A percentile compares a stretch with the other conserved stretches of the same genome.
Conservation (phyloP, 2,888 invertebrate species). For the Pristionchus mayeri region DNA sequence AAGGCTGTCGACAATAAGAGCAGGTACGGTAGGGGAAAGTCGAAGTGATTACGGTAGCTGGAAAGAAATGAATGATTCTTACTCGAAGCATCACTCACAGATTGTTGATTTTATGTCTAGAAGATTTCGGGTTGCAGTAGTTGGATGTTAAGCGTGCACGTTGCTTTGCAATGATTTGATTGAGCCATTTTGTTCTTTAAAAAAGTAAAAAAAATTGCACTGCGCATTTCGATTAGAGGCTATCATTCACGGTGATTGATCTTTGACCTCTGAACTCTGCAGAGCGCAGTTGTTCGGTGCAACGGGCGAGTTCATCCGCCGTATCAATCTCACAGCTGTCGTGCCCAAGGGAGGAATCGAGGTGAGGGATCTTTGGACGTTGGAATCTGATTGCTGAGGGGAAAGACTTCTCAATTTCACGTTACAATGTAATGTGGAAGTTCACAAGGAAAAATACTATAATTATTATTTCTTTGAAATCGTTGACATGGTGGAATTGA, state of each 20-base stretch:
- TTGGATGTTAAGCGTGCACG: too few species aligned
- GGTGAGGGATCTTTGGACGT: background rate
- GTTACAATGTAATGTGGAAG: too few species aligned
- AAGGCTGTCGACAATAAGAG: constrained; percentile 53
- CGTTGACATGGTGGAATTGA: too few species aligned
- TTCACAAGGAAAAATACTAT: too few species aligned
- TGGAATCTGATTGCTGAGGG: background rate
- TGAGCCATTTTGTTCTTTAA: too few species aligned
- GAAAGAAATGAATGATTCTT: too few species aligned
- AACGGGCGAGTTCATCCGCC: constrained; percentile 63
- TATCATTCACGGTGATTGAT: background rate
- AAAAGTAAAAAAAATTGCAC: too few species aligned
- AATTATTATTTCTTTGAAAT: too few species aligned
- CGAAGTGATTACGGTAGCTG: background rate
- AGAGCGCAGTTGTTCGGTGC: constrained; percentile 63
- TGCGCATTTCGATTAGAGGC: too few species aligned
- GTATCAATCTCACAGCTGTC: constrained; percentile 59
- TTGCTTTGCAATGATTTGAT: background rate
- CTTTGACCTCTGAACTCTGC: background rate
- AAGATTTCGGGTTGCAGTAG: background rate
- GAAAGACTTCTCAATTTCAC: too few species aligned
- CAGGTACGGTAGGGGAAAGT: constrained; percentile 6
- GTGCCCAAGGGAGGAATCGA: constrained; percentile 57
- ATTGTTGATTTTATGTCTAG: too few species aligned
- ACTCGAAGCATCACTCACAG: too few species aligned